Base-by-base conservation (phyloP, 2,113 vertebrate species). In the Gallinago jamesoni region DNA sequence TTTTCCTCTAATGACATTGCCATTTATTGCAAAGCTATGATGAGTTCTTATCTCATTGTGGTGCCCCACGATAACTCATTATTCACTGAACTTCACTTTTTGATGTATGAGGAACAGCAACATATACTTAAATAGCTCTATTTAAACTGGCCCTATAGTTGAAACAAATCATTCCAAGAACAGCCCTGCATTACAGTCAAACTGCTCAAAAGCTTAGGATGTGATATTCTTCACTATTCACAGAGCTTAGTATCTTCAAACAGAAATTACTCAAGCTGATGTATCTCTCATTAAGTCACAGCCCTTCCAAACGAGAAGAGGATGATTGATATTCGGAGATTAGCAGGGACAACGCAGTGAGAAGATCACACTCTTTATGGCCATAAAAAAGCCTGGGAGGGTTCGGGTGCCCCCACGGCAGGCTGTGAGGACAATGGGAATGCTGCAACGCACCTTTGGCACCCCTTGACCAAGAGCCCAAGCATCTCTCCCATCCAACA, bases 131-230 rank as follows among this genome's bases (percentile, higher is more conserved):
- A 96, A 93, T 53, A 95, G 83, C 86, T 95, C 96, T 75, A 95
- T 97, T 97, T 91, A 95, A 98, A 96, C 84, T 77, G 86, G 73
- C 28, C 79, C 87, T 87, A 43, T 55, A 90, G 84, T 86, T 95
- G 76, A 98, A 97, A 97, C 73, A 92, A 97, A 96, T 96, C 92
- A 97, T 89, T 94, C 77, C 87, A 95, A 84, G 89, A 96, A 89
- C 83, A 94, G 96, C 62, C 85, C 27, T 87, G 77, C 92, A 94
- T 90, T 94, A 93, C 72, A 81, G 85, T 94, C 84, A 76, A 87
- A 95, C 57, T 69, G 85, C 68, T 97, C 91, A 96, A 95, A 97
- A 97, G 84, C 90, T 96, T 82, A 68, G 59, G 62, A 76, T 66
- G 84, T 0, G 0, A 82, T 95, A 91, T 92, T 95, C 91, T 87